Conservation (phyloP, 2,113 vertebrate genomes). For the Cyprinodon tularosa region DNA sequence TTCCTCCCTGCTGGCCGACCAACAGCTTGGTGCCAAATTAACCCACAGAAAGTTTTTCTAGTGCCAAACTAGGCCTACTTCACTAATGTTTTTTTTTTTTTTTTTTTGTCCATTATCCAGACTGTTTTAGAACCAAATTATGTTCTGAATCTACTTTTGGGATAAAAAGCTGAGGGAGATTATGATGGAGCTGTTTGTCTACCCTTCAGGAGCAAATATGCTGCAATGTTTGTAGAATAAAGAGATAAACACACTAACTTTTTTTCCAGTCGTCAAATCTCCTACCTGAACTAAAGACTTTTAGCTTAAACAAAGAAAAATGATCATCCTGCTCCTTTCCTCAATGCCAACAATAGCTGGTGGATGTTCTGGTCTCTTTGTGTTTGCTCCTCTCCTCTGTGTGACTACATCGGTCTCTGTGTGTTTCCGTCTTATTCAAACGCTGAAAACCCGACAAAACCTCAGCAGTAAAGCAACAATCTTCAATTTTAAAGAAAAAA, state of each 20-base stretch:
- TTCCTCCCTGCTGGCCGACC: not conserved
- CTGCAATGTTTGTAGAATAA: too few species aligned
- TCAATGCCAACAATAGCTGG: not conserved
- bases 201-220: too few species aligned
- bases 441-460: constrained; percentile 33
- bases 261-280: not conserved
- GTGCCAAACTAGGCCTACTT: not conserved
- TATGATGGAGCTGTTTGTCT: too few species aligned
- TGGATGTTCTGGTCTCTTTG: not conserved
- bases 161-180: too few species aligned
- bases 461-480: constrained; percentile 18
- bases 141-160: too few species aligned
- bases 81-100: not conserved
- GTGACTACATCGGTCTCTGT: not conserved
- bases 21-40: not conserved
- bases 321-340: not conserved
- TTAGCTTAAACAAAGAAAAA: not conserved
- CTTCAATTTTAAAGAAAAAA: constrained; percentile 13
- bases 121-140: not conserved
- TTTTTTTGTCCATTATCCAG: not conserved
- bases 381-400: not conserved
- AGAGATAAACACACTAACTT: too few species aligned
- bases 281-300: not conserved
- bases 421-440: constrained; percentile 2
- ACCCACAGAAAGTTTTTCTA: not conserved